phyloP scores from a whole-genome alignment of 2,797 vertebrate species.

The Peromyscus attwateri region DNA sequence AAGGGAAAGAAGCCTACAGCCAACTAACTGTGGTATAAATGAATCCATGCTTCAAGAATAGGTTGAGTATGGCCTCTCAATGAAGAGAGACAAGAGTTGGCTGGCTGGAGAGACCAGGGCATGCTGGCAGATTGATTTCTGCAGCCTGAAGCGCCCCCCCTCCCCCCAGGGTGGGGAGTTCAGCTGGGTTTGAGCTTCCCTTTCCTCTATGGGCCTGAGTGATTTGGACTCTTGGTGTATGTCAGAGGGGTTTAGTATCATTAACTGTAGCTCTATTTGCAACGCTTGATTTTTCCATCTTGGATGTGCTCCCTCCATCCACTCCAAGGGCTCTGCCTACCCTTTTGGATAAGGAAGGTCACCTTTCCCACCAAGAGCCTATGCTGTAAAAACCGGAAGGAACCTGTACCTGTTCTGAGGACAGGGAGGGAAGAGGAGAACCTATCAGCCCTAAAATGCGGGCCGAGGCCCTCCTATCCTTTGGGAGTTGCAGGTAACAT shows the following conservation, averaged over 20 bases:
- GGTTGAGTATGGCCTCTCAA: constrained; percentile 53
- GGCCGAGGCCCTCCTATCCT: neutral
- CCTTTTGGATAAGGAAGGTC: neutral
- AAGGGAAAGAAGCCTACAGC: neutral
- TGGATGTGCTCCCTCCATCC: neutral
- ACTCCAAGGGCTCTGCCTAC: neutral
- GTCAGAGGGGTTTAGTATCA: neutral
- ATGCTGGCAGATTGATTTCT: constrained; percentile 25
- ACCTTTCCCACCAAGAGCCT: neutral
- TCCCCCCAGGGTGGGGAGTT: neutral
- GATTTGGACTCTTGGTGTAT: neutral
- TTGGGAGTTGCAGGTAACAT: neutral
- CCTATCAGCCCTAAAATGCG: neutral
- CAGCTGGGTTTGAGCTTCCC: neutral
- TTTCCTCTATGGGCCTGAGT: neutral
- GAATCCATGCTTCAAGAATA: constrained; percentile 45
- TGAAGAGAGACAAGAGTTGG: constrained; percentile 17
- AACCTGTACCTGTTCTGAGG: neutral
- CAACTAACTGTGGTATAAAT: constrained; percentile 52
- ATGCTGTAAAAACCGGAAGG: neutral
- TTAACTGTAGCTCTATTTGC: neutral
- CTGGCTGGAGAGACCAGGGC: neutral
- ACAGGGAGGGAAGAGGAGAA: neutral
- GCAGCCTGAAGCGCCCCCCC: neutral
- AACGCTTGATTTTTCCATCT: neutral